phyloP scores from a whole-genome alignment of 2,113 vertebrate species.

The Noturus placidus region DNA sequence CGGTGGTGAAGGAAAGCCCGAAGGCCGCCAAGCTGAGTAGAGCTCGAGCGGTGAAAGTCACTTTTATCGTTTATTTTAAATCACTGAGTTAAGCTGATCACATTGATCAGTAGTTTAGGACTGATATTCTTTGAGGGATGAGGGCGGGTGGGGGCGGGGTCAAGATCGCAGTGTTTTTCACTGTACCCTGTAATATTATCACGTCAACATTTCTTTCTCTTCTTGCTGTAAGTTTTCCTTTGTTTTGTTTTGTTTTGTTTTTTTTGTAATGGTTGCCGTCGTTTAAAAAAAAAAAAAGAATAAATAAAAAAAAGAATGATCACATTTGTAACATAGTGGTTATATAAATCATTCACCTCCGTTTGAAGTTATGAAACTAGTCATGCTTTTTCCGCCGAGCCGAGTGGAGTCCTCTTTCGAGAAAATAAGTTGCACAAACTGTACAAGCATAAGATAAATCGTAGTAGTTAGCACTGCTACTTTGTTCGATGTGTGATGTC shows the following conservation, averaged over 20 bases:
- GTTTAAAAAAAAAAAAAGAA: constrained; percentile 56
- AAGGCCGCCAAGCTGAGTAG: constrained; percentile 88
- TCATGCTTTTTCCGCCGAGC: constrained; percentile 83
- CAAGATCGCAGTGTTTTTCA: constrained; percentile 95
- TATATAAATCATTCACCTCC: constrained; percentile 89
- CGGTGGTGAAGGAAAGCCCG: constrained; percentile 74
- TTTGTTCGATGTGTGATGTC: constrained; percentile 94
- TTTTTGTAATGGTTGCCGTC: constrained; percentile 70
- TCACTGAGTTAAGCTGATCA: constrained; percentile 95
- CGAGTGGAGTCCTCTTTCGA: constrained; percentile 79
- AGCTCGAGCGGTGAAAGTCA: constrained; percentile 81
- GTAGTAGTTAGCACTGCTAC: constrained; percentile 98
- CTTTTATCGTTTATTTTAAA: constrained; percentile 67
- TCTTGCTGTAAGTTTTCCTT: constrained; percentile 74
- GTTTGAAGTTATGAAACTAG: constrained; percentile 85
- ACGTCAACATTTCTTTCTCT: constrained; percentile 86
- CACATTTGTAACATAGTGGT: constrained; percentile 92
- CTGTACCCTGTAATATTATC: constrained; percentile 85
- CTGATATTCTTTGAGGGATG: constrained; percentile 76
- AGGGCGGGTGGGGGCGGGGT: neutral
- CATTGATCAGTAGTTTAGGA: constrained; percentile 96
- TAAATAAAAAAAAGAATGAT: neutral
- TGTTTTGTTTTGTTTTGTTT: constrained; percentile 57
- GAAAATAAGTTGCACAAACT: constrained; percentile 86
- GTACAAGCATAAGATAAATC: constrained; percentile 92